phyloP scores from a whole-genome alignment of 2,888 invertebrate genomes.

The Syritta pipiens region DNA sequence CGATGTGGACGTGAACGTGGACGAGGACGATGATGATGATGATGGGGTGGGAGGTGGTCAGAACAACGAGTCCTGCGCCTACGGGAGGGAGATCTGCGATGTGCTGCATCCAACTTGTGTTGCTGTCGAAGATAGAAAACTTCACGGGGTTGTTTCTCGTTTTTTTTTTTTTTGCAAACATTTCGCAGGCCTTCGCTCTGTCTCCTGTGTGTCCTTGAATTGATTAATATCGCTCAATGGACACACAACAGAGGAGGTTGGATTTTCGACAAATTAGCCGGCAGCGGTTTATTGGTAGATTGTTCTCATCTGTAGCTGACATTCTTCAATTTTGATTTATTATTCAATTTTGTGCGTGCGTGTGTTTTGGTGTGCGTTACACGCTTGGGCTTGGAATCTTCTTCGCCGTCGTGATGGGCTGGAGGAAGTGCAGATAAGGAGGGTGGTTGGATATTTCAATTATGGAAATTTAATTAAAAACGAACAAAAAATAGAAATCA shows the following conservation, averaged over 20 bases:
- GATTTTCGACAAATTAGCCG: slow-evolving; percentile 55
- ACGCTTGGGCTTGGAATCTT: slow-evolving; percentile 12
- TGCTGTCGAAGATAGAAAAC: background rate
- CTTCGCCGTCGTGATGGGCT: background rate
- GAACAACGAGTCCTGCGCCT: slow-evolving; percentile 32
- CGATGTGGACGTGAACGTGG: background rate
- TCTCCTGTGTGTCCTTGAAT: slow-evolving; percentile 56
- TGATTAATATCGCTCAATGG: slow-evolving; percentile 63
- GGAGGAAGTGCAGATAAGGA: slow-evolving; percentile 7
- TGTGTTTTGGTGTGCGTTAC: slow-evolving; percentile 4
- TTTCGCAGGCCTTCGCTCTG: slow-evolving; percentile 16
- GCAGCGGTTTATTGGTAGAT: slow-evolving; percentile 65
- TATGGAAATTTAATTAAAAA: slow-evolving; percentile 68
- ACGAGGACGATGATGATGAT: slow-evolving; percentile 10
- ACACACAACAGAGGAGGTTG: slow-evolving; percentile 24
- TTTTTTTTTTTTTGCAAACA: no score
- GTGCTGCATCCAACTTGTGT: no score
- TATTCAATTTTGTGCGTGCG: slow-evolving; percentile 61
- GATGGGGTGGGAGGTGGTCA: slow-evolving; percentile 2
- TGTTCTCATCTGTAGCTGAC: slow-evolving; percentile 67
- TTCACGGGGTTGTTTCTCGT: slow-evolving; percentile 45
- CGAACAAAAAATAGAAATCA: no score
- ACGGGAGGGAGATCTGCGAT: slow-evolving; percentile 7
- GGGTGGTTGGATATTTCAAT: slow-evolving; percentile 59
- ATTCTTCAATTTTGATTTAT: slow-evolving; percentile 69